These are phyloP conservation scores for Brachionus rubens DNA, from an alignment of 1,140 invertebrate species.

Conservation along the genomic window DNA sequence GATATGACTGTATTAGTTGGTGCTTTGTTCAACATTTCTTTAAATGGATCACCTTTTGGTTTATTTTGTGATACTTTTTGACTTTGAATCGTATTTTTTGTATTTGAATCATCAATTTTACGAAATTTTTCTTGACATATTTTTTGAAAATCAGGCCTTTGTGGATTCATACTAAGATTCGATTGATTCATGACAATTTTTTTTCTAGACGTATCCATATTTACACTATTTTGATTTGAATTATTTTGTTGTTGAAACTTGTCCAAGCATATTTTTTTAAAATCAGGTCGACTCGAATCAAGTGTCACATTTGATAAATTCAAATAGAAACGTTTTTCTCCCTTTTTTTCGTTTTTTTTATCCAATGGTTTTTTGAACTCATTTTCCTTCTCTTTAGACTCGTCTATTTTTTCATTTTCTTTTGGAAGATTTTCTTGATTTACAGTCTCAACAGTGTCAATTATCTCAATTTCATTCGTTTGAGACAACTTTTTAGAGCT, in stretches of 20 bases:
- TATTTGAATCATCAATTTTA: background rate
- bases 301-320: background rate
- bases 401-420: background rate
- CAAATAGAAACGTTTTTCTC: background rate
- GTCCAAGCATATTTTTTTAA: conserved; percentile 25
- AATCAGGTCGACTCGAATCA: background rate
- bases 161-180: background rate
- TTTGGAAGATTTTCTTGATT: too few species aligned
- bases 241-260: background rate
- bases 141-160: background rate
- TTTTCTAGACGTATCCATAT: background rate
- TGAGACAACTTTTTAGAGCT: too few species aligned
- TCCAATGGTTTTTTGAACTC: background rate
- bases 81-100: background rate
- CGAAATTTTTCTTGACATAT: conserved; percentile 3
- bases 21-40: background rate
- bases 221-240: too few species aligned
- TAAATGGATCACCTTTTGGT: too few species aligned
- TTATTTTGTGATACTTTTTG: too few species aligned
- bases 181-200: background rate
- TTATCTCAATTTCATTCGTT: too few species aligned
- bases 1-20: too few species aligned
- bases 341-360: background rate
- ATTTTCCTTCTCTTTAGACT: background rate
- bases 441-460: too few species aligned